Evolutionary conservation across 2,888 invertebrate species (phyloP), one percentile per base, ranked within the genome.

Genomic region (Parthenolecanium corni): DNA sequence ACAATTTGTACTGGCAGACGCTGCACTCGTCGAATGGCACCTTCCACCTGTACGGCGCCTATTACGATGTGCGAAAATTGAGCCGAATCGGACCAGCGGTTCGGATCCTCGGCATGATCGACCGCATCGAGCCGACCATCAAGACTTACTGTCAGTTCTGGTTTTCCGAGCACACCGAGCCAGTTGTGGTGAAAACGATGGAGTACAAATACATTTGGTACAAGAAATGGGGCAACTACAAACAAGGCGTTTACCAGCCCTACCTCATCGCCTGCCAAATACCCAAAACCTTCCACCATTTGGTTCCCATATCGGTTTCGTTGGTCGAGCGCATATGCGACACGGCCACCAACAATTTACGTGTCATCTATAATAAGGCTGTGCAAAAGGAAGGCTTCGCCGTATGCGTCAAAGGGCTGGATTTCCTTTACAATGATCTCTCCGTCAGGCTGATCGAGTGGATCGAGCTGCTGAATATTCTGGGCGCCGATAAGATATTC

Each of bases 171-270:
- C 84, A 85, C 69, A 84, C 82, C 68, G 87, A 86, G 69, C 89
- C 91, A 0, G 85, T 85, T 25, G 80, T 89, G 24, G 83, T 87
- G 16, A 85, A 86, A 72, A 85, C 84, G 20, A 82, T 89, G 69
- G 91, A 91, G 74, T 92, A 92, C 76, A 91, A 91, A 73, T 92
- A 92, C 74, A 88, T 92, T 69, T 93, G 93, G 93, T 88, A 89
- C 74, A 84, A 84, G 70, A 90, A 90, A 74, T 93, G 92, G 93
- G 92, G 92, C 65, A 92, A 92, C 75, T 90, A 90, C 76, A 86
- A 88, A 72, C 88, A 91, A 74, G 86, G 86, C 58, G 86, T 91
- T 67, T 88, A 90, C 73, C 92, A 93, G 75, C 92, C 93, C 0
- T 93, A 90, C 73, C 78, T 93, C 68, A 83, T 89, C 67, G 89